Evolutionary conservation across 2,797 vertebrate genomes (phyloP), one percentile per base, ranked within the genome.

Genomic region (Diceros bicornis): DNA sequence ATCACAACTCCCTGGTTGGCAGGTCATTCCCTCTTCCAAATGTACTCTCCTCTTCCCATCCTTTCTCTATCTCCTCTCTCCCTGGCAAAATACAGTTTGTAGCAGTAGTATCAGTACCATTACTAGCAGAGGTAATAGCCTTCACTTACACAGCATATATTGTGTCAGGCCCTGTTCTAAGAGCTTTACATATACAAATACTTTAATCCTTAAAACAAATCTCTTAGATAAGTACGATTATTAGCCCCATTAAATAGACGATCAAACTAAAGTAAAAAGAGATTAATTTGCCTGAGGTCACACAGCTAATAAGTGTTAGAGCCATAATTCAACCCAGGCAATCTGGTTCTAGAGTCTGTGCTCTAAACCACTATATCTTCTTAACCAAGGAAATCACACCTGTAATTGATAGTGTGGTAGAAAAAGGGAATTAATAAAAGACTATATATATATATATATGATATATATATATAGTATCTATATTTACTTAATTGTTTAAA

Each of bases 181-280:
- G 37, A 71, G 37, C 47, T 92, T 89, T 47, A 52, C 17, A 23
- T 71, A 66, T 6, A 55, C 25, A 34, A 77, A 12, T 69, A 75
- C 77, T 44, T 83, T 78, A 32, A 71, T 37, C 21, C 66, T 96
- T 89, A 75, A 89, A 34, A 25, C 9, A 75, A 91, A 75, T 96
- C 4, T 88, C 69, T 68, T 74, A 62, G 23, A 44, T 64, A 84
- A 27, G 21, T 57, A 50, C 13, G 82, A 37, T 50, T 57, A 89
- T 34, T 81, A 91, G 47, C 10, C 11, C 37, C 68, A 66, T 23
- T 82, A 87, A 55, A 72, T 14, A 84, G 57, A 37, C 47, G 34
- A 82, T 75, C 74, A 94, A 92, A 72, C 6, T 50, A 50, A 96
- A 61, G 5, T 68, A 55, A 32, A 71, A 57, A 78, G 37, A 94